phyloP scores from a whole-genome alignment of 2,888 invertebrate species.

The Steinernema carpocapsae region DNA sequence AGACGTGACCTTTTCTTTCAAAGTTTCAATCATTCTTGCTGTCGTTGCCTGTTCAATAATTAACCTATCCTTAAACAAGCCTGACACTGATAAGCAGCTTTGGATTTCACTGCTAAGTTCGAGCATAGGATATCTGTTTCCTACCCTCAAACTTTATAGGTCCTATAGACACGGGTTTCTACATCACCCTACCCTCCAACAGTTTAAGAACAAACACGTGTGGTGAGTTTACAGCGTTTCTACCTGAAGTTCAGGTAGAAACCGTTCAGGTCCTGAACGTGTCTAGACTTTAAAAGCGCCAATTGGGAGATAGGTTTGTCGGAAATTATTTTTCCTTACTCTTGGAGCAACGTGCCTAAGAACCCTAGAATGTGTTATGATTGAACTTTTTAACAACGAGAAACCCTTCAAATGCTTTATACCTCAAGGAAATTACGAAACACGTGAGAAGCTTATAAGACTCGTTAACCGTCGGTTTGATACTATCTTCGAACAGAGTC shows the following conservation, averaged over 20 bases:
- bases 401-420: background rate
- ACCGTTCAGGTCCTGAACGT: no score
- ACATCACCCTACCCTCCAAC: slow-evolving; percentile 2
- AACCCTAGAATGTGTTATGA: background rate
- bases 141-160: background rate
- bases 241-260: no score
- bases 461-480: background rate
- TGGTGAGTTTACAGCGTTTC: background rate
- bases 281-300: no score
- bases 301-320: background rate
- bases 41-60: background rate
- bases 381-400: background rate
- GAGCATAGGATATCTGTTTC: background rate
- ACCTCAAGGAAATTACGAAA: background rate
- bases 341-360: background rate
- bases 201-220: background rate
- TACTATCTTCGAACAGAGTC: background rate
- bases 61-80: background rate
- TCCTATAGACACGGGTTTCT: background rate
- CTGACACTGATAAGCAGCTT: background rate
- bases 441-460: background rate
- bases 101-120: slow-evolving; percentile 9
- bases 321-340: background rate
- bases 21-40: background rate
- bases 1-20: background rate